phyloP scores from a whole-genome alignment of 2,888 invertebrate species.

The Papilio gigon region DNA sequence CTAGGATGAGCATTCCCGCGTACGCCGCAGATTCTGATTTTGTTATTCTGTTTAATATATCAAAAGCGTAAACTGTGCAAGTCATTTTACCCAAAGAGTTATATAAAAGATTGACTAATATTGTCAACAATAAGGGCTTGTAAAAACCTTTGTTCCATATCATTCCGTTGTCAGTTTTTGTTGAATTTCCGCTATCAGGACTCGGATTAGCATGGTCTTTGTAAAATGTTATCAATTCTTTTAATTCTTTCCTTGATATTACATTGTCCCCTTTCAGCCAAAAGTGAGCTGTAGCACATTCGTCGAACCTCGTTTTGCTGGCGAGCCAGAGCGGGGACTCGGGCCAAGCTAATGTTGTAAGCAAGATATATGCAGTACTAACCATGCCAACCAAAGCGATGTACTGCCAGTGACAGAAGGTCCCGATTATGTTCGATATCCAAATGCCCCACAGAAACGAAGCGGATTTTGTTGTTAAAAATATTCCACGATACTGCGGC shows the following conservation, averaged over 20 bases:
- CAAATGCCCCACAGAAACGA: slow-evolving; percentile 44
- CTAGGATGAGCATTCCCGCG: slow-evolving; percentile 42
- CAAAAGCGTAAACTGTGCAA: slow-evolving; percentile 42
- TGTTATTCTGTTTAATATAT: slow-evolving; percentile 42
- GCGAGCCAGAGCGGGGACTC: slow-evolving; percentile 47
- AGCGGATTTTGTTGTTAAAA: slow-evolving; percentile 43
- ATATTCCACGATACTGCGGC: slow-evolving; percentile 43
- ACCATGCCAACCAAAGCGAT: slow-evolving; percentile 41
- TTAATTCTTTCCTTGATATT: slow-evolving; percentile 42
- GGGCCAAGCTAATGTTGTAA: slow-evolving; percentile 41
- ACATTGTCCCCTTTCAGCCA: slow-evolving; percentile 43
- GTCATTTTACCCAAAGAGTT: slow-evolving; percentile 42
- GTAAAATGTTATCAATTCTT: slow-evolving; percentile 24
- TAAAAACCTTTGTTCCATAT: slow-evolving; percentile 41
- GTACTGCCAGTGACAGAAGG: slow-evolving; percentile 44
- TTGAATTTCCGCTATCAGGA: background rate
- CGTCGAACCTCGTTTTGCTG: slow-evolving; percentile 41
- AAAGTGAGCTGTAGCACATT: slow-evolving; percentile 43
- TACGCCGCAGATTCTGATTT: slow-evolving; percentile 41
- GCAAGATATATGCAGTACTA: slow-evolving; percentile 41
- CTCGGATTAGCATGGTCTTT: background rate
- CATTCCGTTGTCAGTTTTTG: background rate
- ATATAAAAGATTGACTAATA: slow-evolving; percentile 28
- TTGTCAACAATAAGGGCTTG: slow-evolving; percentile 30
- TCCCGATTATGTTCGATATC: slow-evolving; percentile 46